Base-by-base conservation (phyloP, 1,140 invertebrate genomes). In the Pantala flavescens region DNA sequence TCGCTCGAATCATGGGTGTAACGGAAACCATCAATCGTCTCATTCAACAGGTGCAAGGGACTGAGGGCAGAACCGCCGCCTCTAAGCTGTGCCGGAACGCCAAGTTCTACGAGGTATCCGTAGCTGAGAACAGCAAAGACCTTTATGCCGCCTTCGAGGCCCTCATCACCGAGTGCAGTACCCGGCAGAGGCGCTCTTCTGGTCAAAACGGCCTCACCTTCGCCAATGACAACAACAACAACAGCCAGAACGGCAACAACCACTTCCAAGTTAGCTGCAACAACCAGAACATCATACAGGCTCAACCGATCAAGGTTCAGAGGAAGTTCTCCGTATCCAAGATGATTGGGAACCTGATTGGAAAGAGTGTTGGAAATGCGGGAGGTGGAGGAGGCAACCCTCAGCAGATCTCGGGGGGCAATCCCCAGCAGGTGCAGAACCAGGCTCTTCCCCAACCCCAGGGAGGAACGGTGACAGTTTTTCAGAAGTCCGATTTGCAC, bases 321-420 rank as follows among this genome's bases (percentile, higher is more conserved):
- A 85, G 91, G 73, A 90, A 92, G 78, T 90, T 91, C 80, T 91
- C 89, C 55, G 90, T 93, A 11, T 90, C 90, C 11, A 91, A 92
- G 80, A 91, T 91, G 89, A 85, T 92, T 42, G 90, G 90, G n/a
- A 90, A 89, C 1, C 82, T 91, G 72, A 90, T 91, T 80, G 88
- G 89, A 9, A 63, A 63, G 49, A 63, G 49, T 12, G 49, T 63
- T 21, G 49, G 49, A 1, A 21, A 12, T 21, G 49, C 5, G 1
- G 84, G 82, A 2, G 77, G 81, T 23, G 81, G 83, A 28, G 81
- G 81, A 24, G 85, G 84, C 36, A 81, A 80, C 74, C 78, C 79
- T 10, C 78, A 76, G 16, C 77, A 72, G n/a, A 11, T 77, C 77
- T 21, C 80, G 82, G 79, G 75, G 77, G 19, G 70, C 78, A 43